phyloP scores from a whole-genome alignment of 2,797 vertebrate genomes.

The Geotrypetes seraphini region DNA sequence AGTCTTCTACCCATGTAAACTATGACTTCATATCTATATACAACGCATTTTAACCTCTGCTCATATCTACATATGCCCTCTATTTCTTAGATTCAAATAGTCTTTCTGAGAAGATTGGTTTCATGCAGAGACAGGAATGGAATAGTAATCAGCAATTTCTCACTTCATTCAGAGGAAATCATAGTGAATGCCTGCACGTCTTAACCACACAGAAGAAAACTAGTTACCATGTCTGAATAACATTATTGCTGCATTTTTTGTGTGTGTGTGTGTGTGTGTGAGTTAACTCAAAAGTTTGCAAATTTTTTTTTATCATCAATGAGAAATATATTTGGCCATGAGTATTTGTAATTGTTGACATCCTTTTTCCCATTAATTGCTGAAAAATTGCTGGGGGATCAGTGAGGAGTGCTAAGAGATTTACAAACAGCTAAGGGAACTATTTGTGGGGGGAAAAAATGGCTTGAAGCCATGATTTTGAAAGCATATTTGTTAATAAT shows the following conservation, averaged over 20 bases:
- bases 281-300: constrained; percentile 7
- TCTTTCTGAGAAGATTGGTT: constrained; percentile 63
- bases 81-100: constrained; percentile 58
- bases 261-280: no score
- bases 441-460: constrained; percentile 11
- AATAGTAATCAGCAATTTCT: constrained; percentile 48
- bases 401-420: constrained; percentile 16
- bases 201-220: constrained; percentile 2
- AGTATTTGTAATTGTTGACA: constrained; percentile 4
- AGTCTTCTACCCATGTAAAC: constrained; percentile 43
- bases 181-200: constrained; percentile 30
- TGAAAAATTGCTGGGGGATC: constrained; percentile 3
- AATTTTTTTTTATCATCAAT: constrained; percentile 6
- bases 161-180: constrained; percentile 45
- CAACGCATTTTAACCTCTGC: constrained; percentile 51
- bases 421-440: constrained; percentile 7
- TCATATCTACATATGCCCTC: constrained; percentile 57
- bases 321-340: not conserved
- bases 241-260: constrained; percentile 4
- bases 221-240: not conserved
- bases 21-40: constrained; percentile 46
- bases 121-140: constrained; percentile 49
- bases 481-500: constrained; percentile 1
- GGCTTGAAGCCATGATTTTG: constrained; percentile 6
- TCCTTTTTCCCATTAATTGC: constrained; percentile 7